Base-by-base conservation (phyloP, 2,113 vertebrate genomes). In the Empidonax alnorum region DNA sequence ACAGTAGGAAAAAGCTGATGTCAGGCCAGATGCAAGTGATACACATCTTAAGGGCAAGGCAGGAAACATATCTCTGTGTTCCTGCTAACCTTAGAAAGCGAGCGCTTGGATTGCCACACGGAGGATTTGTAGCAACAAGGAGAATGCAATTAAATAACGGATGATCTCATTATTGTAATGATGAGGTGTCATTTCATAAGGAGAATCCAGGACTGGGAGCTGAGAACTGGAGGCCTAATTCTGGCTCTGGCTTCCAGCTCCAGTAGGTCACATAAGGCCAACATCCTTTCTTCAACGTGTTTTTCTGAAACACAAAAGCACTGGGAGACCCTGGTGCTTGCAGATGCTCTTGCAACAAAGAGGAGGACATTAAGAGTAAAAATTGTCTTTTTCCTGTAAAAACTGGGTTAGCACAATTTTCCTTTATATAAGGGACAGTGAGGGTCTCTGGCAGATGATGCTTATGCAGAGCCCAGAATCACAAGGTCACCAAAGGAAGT, bases 81-180 rank as follows among this genome's bases (percentile, higher is more conserved):
- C 77, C 81, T 93, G 44, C 69, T 94, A 96, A 96, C 93, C 86
- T 97, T 96, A 96, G 93, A 95, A 96, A 97, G 96, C 92, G 75
- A 93, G 90, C 28, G 7, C 77, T 90, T 81, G 84, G 88, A 89
- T 96, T 96, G 86, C 94, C 65, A 86, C 93, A 96, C 58, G 35
- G 72, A 94, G 76, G 92, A 95, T 96, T 92, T 94, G 96, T 85
- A 94, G 58, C 76, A 93, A 96, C 86, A 96, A 90, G 92, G 90
- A 92, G 90, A 86, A 92, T 35, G 80, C 72, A 92, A 93, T 96
- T 97, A 96, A 96, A 87, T 92, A 93, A 88, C 46, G 83, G 65
- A 84, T 97, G 94, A 96, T 92, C 94, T 95, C 90, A 92, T 96
- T 91, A 93, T 91, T 92, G 91, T 95, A 96, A 95, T 89, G 76